Evolutionary conservation across 2,888 invertebrate genomes (phyloP).

Genomic region (Itoplectis maculator): DNA sequence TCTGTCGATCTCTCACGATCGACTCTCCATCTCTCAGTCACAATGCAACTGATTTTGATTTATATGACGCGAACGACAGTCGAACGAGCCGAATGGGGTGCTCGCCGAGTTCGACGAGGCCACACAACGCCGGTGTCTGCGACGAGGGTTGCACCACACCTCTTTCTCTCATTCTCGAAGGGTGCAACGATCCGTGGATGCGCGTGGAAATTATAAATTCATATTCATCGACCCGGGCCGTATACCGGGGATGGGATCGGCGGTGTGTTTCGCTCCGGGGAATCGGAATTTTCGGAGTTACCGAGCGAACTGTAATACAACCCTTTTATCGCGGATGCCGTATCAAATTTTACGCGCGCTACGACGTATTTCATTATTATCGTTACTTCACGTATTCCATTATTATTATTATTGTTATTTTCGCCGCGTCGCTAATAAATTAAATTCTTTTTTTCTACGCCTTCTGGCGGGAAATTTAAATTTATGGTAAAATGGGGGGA

Average conservation of each 20-base stretch:
- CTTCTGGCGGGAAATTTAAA: not conserved
- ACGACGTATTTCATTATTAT: conserved; percentile 22
- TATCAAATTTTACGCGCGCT: conserved; percentile 49
- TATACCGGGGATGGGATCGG: conserved; percentile 26
- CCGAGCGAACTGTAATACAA: conserved; percentile 38
- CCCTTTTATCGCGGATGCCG: conserved; percentile 27
- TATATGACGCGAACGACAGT: conserved; percentile 83
- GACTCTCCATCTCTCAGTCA: conserved; percentile 77
- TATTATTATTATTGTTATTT: not conserved
- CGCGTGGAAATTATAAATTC: conserved; percentile 84
- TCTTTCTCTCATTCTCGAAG: conserved; percentile 51
- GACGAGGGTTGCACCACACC: conserved; percentile 60
- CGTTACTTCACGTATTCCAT: no score
- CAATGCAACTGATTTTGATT: conserved; percentile 84
- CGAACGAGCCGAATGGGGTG: conserved; percentile 72
- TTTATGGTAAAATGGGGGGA: not conserved
- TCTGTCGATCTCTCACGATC: no score
- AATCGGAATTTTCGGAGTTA: conserved; percentile 73
- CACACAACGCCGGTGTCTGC: conserved; percentile 60
- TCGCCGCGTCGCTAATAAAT: not conserved
- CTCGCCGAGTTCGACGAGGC: not conserved
- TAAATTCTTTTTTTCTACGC: not conserved
- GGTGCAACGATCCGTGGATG: conserved; percentile 69
- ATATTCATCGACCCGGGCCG: conserved; percentile 72
- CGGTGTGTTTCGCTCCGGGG: conserved; percentile 74